Percentiles rank a stretch among this genome's conserved stretches.
Evolutionary conservation across 2,888 invertebrate genomes (phyloP).

Genomic region (Polydrusus cervinus): DNA sequence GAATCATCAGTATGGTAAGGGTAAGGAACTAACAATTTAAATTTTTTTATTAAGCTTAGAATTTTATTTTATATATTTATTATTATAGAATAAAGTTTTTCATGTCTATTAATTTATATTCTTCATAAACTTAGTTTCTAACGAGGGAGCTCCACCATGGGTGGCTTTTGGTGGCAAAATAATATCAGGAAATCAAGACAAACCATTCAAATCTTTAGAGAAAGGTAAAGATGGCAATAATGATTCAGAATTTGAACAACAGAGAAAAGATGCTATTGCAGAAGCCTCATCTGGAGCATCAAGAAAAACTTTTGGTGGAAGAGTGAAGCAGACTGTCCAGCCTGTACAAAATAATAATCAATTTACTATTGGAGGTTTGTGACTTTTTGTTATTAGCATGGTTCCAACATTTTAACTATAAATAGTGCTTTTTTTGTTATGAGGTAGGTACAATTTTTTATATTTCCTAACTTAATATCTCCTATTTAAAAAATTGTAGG

Average conservation of each 20-base stretch:
- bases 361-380: constrained; percentile 34
- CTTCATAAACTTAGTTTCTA: constrained; percentile 34
- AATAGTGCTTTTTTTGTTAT: too few species aligned
- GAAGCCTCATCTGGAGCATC: constrained; percentile 80
- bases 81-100: too few species aligned
- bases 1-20: constrained; percentile 59
- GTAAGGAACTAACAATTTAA: constrained; percentile 10
- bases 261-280: constrained; percentile 91
- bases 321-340: constrained; percentile 69
- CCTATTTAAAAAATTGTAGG: constrained; percentile 12
- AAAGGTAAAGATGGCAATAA: constrained; percentile 73
- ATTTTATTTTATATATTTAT: background rate
- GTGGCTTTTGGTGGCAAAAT: constrained; percentile 91
- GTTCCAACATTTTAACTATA: background rate
- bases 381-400: background rate
- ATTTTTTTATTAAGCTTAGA: too few species aligned
- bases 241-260: constrained; percentile 85
- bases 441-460: too few species aligned
- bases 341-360: constrained; percentile 44
- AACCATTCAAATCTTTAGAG: constrained; percentile 82
- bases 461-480: too few species aligned
- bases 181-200: constrained; percentile 74
- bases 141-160: constrained; percentile 91
- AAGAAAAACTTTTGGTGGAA: constrained; percentile 74
- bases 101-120: background rate